phyloP scores from a whole-genome alignment of 2,888 invertebrate genomes.

The Stegophylla sp. region DNA sequence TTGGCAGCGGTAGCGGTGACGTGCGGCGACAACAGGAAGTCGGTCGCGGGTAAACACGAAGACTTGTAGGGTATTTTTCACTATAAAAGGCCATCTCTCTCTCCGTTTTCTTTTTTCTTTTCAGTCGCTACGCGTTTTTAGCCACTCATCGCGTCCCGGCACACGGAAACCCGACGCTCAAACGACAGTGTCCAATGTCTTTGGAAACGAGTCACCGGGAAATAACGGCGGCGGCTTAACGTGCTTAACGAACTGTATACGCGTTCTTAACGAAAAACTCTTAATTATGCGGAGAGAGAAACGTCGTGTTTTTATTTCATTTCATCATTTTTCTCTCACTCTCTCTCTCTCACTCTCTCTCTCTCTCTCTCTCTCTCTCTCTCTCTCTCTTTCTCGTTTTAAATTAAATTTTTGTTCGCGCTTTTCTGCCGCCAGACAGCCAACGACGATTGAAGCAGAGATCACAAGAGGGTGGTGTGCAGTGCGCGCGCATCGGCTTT shows the following conservation, averaged over 20 bases:
- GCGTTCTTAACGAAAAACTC: slow-evolving; percentile 34
- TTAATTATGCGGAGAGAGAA: slow-evolving; percentile 38
- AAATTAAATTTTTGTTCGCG: slow-evolving; percentile 10
- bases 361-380: not conserved
- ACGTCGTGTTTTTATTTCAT: not conserved
- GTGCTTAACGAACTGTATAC: slow-evolving; percentile 51
- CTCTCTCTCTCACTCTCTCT: too few species aligned
- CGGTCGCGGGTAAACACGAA: too few species aligned
- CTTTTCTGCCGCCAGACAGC: too few species aligned
- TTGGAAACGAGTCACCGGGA: not conserved
- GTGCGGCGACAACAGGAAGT: not conserved
- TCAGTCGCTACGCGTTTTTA: not conserved
- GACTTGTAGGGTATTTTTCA: not conserved
- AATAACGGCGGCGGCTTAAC: not conserved
- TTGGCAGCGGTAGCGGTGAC: too few species aligned
- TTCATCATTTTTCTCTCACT: too few species aligned
- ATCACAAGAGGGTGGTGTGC: too few species aligned
- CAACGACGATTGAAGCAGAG: slow-evolving; percentile 29
- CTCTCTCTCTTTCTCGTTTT: not conserved
- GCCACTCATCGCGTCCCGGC: too few species aligned
- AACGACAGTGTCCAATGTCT: slow-evolving; percentile 51
- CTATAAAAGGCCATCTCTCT: too few species aligned
- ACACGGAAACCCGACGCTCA: slow-evolving; percentile 38
- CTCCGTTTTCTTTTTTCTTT: not conserved
- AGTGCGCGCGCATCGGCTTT: not conserved